Evolutionary conservation across 1,140 invertebrate species (phyloP), one percentile per base, ranked within the genome.

Genomic region (Drosophila albomicans): DNA sequence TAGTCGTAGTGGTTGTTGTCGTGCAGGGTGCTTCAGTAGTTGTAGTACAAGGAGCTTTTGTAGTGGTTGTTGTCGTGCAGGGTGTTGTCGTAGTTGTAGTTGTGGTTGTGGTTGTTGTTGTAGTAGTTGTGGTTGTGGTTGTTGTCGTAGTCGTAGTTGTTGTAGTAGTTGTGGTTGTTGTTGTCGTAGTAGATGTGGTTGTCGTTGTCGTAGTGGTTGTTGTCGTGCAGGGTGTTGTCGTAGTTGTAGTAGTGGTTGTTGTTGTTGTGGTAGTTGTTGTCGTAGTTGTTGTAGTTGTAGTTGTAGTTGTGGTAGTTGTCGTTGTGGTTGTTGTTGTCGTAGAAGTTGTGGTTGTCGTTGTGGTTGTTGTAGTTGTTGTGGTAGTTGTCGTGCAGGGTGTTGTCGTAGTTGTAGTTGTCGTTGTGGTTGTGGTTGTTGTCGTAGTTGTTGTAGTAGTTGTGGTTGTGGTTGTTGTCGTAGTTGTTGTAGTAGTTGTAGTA

Each of bases 361-460:
- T 57, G 0, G n/a, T n/a, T n/a, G 43, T 46, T 2, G 58, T 46
- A 0, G 67, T 52, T 0, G 57, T 62, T 11, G 35, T 62, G 0
- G 66, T 45, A 0, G 67, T 41, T 0, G 32, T 54, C 0, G 62
- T 51, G n/a, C n/a, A n/a, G n/a, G n/a, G n/a, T n/a, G n/a, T n/a
- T n/a, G n/a, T n/a, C n/a, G n/a, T n/a, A n/a, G n/a, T n/a, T n/a
- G n/a, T n/a, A n/a, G n/a, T n/a, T 0, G 32, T 45, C 7, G 57
- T 69, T 0, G 67, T 70, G 0, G 67, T 63, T 2, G 67, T 63
- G 0, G 46, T 69, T 0, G 56, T 61, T 0, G 54, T 52, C 0
- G 72, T 63, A 0, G 65, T 38, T 3, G 49, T 68, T 3, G 67
- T 58, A 0, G 61, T 75, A 1, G 67, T 46, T 2, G 67, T 71